Evolutionary conservation across 2,113 vertebrate species (phyloP), one percentile per base, ranked within the genome.

Genomic region (Tragelaphus imberbis): DNA sequence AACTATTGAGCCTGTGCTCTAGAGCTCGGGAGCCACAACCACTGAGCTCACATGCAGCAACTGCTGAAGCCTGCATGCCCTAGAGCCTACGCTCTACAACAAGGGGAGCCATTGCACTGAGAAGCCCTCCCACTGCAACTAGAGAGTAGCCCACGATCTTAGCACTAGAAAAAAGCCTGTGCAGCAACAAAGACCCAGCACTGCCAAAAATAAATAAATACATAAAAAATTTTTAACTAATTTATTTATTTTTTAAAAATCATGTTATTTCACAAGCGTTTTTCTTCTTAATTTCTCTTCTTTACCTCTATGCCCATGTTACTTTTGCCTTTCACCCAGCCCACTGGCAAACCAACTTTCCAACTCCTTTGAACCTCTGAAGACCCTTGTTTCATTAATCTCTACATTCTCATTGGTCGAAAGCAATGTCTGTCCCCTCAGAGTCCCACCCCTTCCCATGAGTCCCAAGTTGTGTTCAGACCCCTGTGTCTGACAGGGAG

Each of bases 261-360:
- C 68, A 75, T 40, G 36, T 12, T 75, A 23, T 75, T 71, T 75
- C 36, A 75, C 21, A 75, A 30, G 13, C 7, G 7, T 28, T 36
- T 86, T 88, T 51, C 51, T 81, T 75, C 92, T 55, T 88, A 30
- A 44, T 81, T 80, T 91, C 87, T 65, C 12, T 91, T 91, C 19
- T 84, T 61, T 27, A 13, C 51, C 53, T 13, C 55, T 30, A 85
- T 19, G 19, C 1, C 44, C n/a, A 2, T 49, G 33, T 77, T 84
- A 56, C 44, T 77, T 84, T 30, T 63, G 30, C 44, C 68, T 94
- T 77, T 68, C 49, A 77, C 7, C 10, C 36, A 51, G 28, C 36
- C 79, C 2, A 6, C 25, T 49, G 56, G 23, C 77, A 94, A 51
- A 84, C 28, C 77, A 58, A 33, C 19, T 40, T 44, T 75, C n/a